Base-by-base conservation (phyloP, 2,113 vertebrate genomes). In the Datnioides undecimradiatus region DNA sequence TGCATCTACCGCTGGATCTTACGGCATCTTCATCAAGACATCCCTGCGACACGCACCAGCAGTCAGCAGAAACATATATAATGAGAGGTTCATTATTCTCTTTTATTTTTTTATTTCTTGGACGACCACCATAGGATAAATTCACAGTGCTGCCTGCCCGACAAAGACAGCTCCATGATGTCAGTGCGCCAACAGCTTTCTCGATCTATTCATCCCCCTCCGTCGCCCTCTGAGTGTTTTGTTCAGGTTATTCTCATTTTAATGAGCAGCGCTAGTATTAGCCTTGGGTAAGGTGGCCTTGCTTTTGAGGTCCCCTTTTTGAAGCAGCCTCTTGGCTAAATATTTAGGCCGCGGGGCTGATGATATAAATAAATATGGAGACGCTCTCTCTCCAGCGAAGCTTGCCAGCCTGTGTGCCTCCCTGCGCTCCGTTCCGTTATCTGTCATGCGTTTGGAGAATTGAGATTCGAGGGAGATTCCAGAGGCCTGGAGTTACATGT, bases 341-440 rank as follows among this genome's bases (percentile, higher is more conserved):
- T 86, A 90, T 90, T 87, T 76, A 86, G 76, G 80, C 85, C 83
- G 60, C 6, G 1, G 71, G 67, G 52, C 51, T 72, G 75, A 54
- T 62, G 84, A 54, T 80, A 82, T 76, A 84, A 92, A 90, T 84
- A 90, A 77, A 83, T 85, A 76, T 74, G 52, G 75, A 73, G 36
- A 74, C 2, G 16, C 64, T 67, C 41, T 51, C 65, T 75, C 73
- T 76, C 29, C 73, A 70, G 49, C 57, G 59, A 79, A 65, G 59
- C 67, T 58, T 82, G 71, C 68, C 77, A 71, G 67, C 73, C 29
- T 75, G 23, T 33, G 64, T 36, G 51, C 52, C 54, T 65, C 21
- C 57, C 48, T 62, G 9, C 16, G 51, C 76, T 73, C 57, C 17
- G 9, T n/a, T 66, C 41, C 62, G 33, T 67, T 73, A 63, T 67